Percentiles rank a stretch among this genome's conserved stretches.
These are phyloP conservation scores for Coracopsis vasa DNA, from an alignment of 2,113 vertebrate species.

Conservation along the genomic window DNA sequence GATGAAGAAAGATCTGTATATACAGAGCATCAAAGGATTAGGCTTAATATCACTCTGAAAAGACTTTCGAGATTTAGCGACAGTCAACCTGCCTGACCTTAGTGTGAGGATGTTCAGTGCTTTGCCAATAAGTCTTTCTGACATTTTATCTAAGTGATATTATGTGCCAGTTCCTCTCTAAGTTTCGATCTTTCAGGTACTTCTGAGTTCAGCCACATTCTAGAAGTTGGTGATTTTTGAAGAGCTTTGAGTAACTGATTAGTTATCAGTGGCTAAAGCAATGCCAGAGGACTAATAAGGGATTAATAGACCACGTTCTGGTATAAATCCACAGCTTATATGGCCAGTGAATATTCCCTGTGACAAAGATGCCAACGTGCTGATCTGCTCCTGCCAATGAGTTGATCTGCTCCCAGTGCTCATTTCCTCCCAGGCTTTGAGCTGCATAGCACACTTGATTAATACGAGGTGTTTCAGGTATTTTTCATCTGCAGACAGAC, in stretches of 20 bases:
- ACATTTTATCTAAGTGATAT: conserved; percentile 24
- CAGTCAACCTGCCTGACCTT: conserved; percentile 51
- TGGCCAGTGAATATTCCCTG: conserved; percentile 11
- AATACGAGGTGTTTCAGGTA: conserved; percentile 25
- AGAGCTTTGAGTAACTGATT: conserved; percentile 7
- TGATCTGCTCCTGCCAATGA: conserved; percentile 46
- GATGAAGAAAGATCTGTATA: conserved; percentile 5
- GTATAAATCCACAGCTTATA: conserved; percentile 33
- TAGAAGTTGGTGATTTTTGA: neutral
- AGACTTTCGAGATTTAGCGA: conserved; percentile 48
- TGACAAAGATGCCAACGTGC: conserved; percentile 24
- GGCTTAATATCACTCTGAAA: conserved; percentile 48
- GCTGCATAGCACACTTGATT: conserved; percentile 8
- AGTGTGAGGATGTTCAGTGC: conserved; percentile 19
- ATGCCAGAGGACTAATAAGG: conserved; percentile 39
- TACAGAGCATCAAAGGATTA: conserved; percentile 31
- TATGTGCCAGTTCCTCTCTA: neutral
- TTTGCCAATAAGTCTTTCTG: conserved; percentile 20
- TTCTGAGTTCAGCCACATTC: neutral
- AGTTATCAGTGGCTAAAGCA: neutral
- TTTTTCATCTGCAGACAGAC: conserved; percentile 64
- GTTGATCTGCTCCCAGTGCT: conserved; percentile 4
- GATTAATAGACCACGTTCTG: conserved; percentile 36
- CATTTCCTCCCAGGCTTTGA: conserved; percentile 39
- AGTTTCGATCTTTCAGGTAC: neutral